Evolutionary conservation across 2,888 invertebrate species (phyloP).

Genomic region (Leptinotarsa tumamoca): DNA sequence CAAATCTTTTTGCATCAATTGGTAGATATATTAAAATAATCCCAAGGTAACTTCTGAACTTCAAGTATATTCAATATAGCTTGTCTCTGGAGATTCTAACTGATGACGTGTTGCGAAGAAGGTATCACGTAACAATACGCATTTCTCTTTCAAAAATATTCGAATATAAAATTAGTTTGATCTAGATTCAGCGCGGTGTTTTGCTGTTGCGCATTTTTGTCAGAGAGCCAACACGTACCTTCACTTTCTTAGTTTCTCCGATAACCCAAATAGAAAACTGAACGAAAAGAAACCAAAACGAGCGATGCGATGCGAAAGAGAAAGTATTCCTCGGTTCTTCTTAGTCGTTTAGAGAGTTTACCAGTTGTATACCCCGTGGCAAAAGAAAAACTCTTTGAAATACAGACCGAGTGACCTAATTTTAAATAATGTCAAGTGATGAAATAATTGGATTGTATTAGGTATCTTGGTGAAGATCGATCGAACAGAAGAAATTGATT

Average conservation of each 20-base stretch:
- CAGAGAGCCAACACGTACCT: constrained; percentile 5
- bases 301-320: constrained; percentile 1
- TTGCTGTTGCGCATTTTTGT: constrained; percentile 7
- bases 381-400: background rate
- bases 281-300: constrained; percentile 4
- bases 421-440: too few species aligned
- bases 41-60: too few species aligned
- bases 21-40: too few species aligned
- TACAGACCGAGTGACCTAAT: background rate
- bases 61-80: too few species aligned
- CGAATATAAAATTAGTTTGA: constrained; percentile 16
- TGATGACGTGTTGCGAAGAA: background rate
- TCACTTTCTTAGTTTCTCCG: constrained; percentile 19
- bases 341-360: background rate
- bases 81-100: too few species aligned
- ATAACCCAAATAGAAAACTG: constrained; percentile 10
- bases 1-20: too few species aligned
- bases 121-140: background rate
- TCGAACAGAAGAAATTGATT: too few species aligned
- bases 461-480: too few species aligned
- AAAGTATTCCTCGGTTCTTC: constrained; percentile 13
- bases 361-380: background rate
- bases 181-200: constrained; percentile 6
- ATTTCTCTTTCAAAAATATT: constrained; percentile 9
- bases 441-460: too few species aligned